Evolutionary conservation across 2,888 invertebrate genomes (phyloP), one percentile per base, ranked within the genome.

Genomic region (Polia nebulosa): DNA sequence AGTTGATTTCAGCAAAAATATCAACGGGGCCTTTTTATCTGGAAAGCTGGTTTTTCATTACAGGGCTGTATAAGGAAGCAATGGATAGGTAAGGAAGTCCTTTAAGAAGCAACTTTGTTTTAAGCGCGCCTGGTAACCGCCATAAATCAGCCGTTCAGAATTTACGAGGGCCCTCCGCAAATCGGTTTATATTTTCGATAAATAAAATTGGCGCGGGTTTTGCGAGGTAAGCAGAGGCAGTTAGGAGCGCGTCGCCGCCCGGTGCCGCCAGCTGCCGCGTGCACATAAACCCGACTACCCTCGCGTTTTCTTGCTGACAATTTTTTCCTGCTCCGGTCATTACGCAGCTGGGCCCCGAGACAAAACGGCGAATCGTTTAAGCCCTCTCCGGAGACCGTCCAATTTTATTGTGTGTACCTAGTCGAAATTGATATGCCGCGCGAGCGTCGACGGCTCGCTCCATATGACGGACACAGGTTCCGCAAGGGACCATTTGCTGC

Each of bases 101-200:
- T 92, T 88, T 89, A 93, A 94, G 92, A 91, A 92, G 91, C 89
- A 91, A 93, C 91, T 92, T 93, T 91, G 92, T 93, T 91, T 91
- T 90, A 92, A 93, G 92, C 95, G 91, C 94, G 93, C 87, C 93
- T 89, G 92, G 94, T 93, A 93, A 91, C 93, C 93, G 92, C 92
- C 90, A 94, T 95, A 95, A 95, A 95, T 95, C 95, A 94, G 90
- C 90, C 91, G 90, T 94, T 91, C 90, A 88, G 92, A 93, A 91
- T 95, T 95, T 95, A 95, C 95, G 95, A 94, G 89, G 92, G 92
- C 89, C 93, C 93, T 94, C 93, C 91, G 95, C 93, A 95, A 95
- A 95, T 95, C 95, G 95, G 94, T 95, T 95, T 95, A 95, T 95
- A 95, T 95, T 95, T 95, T 95, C 95, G 95, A 95, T 95, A 95